A percentile compares a stretch with the other conserved stretches of the same genome.
Evolutionary conservation across 2,888 invertebrate species (phyloP).

Genomic region (Orchesella flavescens): DNA sequence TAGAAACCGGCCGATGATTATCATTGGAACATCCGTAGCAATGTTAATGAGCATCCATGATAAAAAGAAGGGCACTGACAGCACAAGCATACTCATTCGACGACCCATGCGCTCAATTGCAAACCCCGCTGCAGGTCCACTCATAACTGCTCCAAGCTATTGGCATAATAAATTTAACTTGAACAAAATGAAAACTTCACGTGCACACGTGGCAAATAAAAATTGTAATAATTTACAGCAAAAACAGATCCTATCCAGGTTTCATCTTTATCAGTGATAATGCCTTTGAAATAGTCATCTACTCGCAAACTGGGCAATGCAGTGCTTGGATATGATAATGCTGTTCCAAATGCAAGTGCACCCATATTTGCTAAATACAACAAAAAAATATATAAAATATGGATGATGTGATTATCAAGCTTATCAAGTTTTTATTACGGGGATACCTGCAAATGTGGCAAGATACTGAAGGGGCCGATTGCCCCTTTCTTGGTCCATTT

Average conservation of each 20-base stretch:
- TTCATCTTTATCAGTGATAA: conserved; percentile 74
- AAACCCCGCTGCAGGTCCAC: conserved; percentile 51
- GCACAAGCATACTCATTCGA: conserved; percentile 45
- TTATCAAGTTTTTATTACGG: neutral
- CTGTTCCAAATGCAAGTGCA: conserved; percentile 56
- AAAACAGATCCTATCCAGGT: conserved; percentile 78
- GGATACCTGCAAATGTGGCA: conserved; percentile 53
- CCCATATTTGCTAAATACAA: conserved; percentile 53
- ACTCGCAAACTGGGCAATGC: conserved; percentile 47
- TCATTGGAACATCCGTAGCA: conserved; percentile 39
- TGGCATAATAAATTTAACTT: conserved; percentile 4
- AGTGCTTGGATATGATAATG: conserved; percentile 40
- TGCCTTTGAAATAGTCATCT: conserved; percentile 34
- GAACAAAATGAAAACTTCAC: neutral
- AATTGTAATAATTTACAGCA: conserved; percentile 33
- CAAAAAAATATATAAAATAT: neutral
- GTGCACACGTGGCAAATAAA: neutral
- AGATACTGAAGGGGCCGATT: conserved; percentile 53
- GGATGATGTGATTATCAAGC: too few species aligned
- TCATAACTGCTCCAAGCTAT: conserved; percentile 63
- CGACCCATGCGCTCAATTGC: conserved; percentile 58
- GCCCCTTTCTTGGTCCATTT: conserved; percentile 26
- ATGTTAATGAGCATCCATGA: conserved; percentile 61
- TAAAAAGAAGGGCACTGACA: conserved; percentile 55
- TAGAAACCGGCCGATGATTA: conserved; percentile 55